Evolutionary conservation across 2,797 vertebrate genomes (phyloP), one percentile per base, ranked within the genome.

Genomic region (Oophaga sylvatica): DNA sequence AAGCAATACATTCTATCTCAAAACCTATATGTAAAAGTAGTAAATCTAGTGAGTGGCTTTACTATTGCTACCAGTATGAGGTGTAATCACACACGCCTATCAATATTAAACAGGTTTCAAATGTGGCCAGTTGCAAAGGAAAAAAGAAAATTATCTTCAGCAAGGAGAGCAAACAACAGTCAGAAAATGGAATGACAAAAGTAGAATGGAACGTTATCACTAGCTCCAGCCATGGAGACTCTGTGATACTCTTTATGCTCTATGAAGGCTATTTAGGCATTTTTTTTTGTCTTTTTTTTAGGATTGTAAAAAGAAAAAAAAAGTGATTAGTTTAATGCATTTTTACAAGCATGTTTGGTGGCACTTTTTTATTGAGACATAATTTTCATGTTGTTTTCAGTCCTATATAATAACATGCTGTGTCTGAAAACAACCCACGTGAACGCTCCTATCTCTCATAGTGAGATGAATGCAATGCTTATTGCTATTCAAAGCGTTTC

Each of bases 11-110:
- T 68, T 68, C n/a, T 22, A n/a, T 56, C 5, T 26, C 4, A n/a
- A 22, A 53, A 56, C 45, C 45, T 22, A 75, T 75, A 75, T 75
- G 22, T 19, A 26, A 5, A 76, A 20, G 9, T 16, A 60, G 57
- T 12, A 80, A 41, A 62, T 60, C 57, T 60, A 80, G 56, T 29
- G n/a, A 20, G 41, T 62, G 78, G 26, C 78, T 11, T 5, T 20
- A 57, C 19, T 22, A 29, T n/a, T 20, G 56, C 78, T 62, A 41
- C 17, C 78, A 35, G 56, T 48, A n/a, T 20, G 71, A 77, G 60
- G 79, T 63, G 79, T n/a, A 65, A 80, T 65, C 71, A n/a, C 56
- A 59, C 56, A 80, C 57, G 60, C 17, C n/a, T 48, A 80, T 80
- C 5, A 80, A 60, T 80, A 80, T 80, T 80, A 35, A 60, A 62